Percentiles rank a stretch among this genome's conserved stretches.
Conservation (phyloP, 1,140 invertebrate species). For the Diachasma alloeum region DNA sequence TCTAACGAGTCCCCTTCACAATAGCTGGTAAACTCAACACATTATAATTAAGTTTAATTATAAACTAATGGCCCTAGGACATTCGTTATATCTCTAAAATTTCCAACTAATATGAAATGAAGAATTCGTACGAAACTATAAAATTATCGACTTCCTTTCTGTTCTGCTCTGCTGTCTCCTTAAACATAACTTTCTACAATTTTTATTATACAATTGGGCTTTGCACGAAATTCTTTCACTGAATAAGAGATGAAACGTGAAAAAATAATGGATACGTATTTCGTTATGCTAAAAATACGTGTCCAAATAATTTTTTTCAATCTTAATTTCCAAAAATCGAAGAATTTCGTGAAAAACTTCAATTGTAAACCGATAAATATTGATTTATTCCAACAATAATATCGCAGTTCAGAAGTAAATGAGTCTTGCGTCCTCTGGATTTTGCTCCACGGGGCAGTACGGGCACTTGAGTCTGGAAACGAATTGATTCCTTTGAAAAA, state of each 20-base stretch:
- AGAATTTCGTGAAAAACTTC: background rate
- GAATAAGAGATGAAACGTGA: background rate
- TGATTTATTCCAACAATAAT: slow-evolving; percentile 49
- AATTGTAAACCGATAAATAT: background rate
- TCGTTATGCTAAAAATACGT: too few species aligned
- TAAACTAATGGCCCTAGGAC: background rate
- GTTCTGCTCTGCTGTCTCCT: too few species aligned
- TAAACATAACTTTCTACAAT: too few species aligned
- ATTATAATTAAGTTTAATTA: background rate
- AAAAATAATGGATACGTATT: too few species aligned
- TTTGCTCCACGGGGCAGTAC: slow-evolving; percentile 97
- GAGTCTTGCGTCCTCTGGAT: slow-evolving; percentile 88
- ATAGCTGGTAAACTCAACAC: background rate
- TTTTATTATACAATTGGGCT: too few species aligned
- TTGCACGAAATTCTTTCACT: background rate
- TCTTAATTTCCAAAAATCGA: background rate
- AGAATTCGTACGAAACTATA: too few species aligned
- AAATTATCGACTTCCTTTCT: too few species aligned
- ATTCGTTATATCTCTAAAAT: too few species aligned
- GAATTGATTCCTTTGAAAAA: slow-evolving; percentile 58
- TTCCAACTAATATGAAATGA: too few species aligned
- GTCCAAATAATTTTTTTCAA: background rate
- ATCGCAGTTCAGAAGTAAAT: slow-evolving; percentile 82
- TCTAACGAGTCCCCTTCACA: background rate
- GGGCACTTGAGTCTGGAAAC: slow-evolving; percentile 93